These are phyloP conservation scores for Drosophila tristis DNA, from an alignment of 1,140 invertebrate species.

Conservation along the genomic window DNA sequence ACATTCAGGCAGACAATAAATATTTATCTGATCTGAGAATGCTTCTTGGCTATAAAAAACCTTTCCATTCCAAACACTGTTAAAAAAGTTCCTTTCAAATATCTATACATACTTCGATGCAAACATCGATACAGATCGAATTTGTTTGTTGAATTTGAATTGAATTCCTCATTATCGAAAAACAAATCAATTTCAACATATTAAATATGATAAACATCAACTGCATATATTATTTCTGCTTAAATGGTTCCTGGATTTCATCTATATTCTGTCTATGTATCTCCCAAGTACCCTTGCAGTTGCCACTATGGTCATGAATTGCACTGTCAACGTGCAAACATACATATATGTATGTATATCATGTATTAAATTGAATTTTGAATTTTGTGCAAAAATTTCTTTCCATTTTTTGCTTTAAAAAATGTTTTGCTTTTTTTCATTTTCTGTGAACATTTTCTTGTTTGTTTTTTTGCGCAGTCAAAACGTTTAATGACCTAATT, in stretches of 20 bases:
- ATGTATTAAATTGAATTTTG: constrained; percentile 31
- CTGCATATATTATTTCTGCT: too few species aligned
- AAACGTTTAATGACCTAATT: constrained; percentile 60
- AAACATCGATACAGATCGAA: too few species aligned
- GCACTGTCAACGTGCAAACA: background rate
- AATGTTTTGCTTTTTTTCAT: constrained; percentile 3
- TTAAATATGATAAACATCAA: too few species aligned
- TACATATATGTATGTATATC: background rate
- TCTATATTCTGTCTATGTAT: too few species aligned
- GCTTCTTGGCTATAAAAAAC: constrained; percentile 24
- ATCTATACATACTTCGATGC: background rate
- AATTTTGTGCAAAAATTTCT: constrained; percentile 15
- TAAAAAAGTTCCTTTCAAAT: constrained; percentile 13
- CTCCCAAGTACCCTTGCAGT: constrained; percentile 4
- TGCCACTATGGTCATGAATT: background rate
- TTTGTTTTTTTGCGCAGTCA: constrained; percentile 21
- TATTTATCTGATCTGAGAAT: background rate
- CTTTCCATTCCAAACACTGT: background rate
- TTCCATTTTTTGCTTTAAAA: constrained; percentile 16
- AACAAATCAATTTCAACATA: too few species aligned
- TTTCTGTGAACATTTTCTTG: background rate
- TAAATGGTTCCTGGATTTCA: background rate
- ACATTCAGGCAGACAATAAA: background rate
- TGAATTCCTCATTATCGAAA: too few species aligned
- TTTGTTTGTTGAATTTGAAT: too few species aligned